These are phyloP conservation scores for Heliopora coerulea DNA, from an alignment of 92 coral and sea anemone species.

Conservation along the genomic window DNA sequence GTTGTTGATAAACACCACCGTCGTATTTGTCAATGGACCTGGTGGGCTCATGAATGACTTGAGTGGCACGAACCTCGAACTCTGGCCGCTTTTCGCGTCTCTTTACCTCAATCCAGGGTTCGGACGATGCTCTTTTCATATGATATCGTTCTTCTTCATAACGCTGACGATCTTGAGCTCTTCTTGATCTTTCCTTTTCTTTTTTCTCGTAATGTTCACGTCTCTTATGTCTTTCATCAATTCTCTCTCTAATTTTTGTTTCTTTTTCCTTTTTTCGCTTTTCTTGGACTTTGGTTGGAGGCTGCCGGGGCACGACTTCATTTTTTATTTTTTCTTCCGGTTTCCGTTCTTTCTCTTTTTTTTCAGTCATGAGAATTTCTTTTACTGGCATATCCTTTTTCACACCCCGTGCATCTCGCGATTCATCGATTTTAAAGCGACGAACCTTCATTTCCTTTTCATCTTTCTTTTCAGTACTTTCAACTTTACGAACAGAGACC, in stretches of 20 bases:
- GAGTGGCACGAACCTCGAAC: constrained; percentile 18
- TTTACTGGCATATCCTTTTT: constrained; percentile 7
- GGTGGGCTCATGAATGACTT: constrained; percentile 22
- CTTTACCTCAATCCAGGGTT: constrained; percentile 20
- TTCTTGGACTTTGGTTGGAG: neutral
- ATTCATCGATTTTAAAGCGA: constrained; percentile 16
- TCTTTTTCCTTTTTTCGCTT: constrained; percentile 6
- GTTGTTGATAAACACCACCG: neutral
- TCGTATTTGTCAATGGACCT: constrained; percentile 1
- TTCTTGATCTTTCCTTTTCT: constrained; percentile 16
- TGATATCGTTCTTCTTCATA: constrained; percentile 37
- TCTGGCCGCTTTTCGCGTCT: constrained; percentile 16
- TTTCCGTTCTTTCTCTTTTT: neutral
- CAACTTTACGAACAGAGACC: constrained; percentile 19
- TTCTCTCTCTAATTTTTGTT: constrained; percentile 7
- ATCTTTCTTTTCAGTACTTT: constrained; percentile 18
- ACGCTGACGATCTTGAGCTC: constrained; percentile 15
- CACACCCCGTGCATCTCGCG: constrained; percentile 6
- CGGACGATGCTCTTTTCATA: constrained; percentile 35
- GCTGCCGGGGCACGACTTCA: neutral
- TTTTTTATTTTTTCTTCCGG: neutral
- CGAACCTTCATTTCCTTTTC: constrained; percentile 16
- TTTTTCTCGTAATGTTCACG: constrained; percentile 25
- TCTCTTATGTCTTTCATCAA: constrained; percentile 10
- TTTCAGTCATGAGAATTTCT: neutral